Evolutionary conservation across 2,113 vertebrate genomes (phyloP).

Genomic region (Zeus faber): DNA sequence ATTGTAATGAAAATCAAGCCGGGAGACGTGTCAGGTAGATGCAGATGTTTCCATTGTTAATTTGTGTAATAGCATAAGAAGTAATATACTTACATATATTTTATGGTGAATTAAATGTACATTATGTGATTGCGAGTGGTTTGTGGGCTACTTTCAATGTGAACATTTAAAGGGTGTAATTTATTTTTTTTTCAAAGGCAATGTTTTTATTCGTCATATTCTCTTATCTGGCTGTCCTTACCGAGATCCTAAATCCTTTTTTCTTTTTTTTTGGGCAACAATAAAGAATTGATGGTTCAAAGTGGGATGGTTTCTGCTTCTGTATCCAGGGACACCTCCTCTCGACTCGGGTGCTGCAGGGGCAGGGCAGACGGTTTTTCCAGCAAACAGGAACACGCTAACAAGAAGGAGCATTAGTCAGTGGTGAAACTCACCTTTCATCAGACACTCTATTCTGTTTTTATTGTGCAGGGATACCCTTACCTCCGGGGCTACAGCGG

Average conservation of each 20-base stretch:
- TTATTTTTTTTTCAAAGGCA: too few relatives aligned
- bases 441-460: constrained; percentile 35
- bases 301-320: constrained; percentile 6
- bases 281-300: constrained; percentile 28
- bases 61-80: neutral
- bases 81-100: constrained; percentile 6
- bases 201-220: too few relatives aligned
- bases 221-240: too few relatives aligned
- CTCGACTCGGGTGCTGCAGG: constrained; percentile 24
- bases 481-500: constrained; percentile 42
- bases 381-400: constrained; percentile 38
- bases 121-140: too few relatives aligned
- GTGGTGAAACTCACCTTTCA: constrained; percentile 40
- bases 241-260: too few relatives aligned
- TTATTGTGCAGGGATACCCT: constrained; percentile 48
- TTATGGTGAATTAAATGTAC: constrained; percentile 14
- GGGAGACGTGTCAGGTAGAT: too few relatives aligned
- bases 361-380: constrained; percentile 22
- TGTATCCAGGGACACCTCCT: neutral
- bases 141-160: constrained; percentile 17
- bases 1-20: too few relatives aligned
- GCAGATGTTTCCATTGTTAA: too few relatives aligned
- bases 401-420: constrained; percentile 54
- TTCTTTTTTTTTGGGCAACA: constrained; percentile 7
- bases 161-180: constrained; percentile 28